These are phyloP conservation scores for Sceliomorpha sp. DNA, from an alignment of 2,888 invertebrate species.

Conservation along the genomic window DNA sequence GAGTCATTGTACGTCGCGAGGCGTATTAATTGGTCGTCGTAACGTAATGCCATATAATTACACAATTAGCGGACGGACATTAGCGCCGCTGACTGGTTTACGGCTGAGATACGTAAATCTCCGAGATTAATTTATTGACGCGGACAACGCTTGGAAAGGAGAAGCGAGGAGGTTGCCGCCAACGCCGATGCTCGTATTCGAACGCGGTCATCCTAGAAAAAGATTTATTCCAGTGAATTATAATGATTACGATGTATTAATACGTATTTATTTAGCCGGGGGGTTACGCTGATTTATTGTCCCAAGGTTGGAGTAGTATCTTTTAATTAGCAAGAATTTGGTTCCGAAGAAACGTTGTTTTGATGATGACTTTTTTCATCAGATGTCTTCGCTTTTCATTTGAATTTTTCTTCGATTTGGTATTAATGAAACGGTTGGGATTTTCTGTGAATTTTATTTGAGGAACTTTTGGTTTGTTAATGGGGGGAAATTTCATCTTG, in stretches of 20 bases:
- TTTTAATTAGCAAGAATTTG: too few species aligned
- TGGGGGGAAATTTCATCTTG: too few species aligned
- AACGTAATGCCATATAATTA: slow-evolving; percentile 78
- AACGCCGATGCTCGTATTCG: slow-evolving; percentile 14
- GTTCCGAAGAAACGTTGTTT: too few species aligned
- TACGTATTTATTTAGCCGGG: not conserved
- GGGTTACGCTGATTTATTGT: not conserved
- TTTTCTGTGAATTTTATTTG: too few species aligned
- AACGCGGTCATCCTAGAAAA: slow-evolving; percentile 13
- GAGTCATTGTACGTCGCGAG: slow-evolving; percentile 54
- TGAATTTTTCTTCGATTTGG: too few species aligned
- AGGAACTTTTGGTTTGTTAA: too few species aligned
- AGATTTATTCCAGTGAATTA: slow-evolving; percentile 2
- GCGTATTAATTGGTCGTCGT: slow-evolving; percentile 59
- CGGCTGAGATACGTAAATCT: slow-evolving; percentile 78
- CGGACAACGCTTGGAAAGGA: slow-evolving; percentile 30
- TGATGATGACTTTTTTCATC: too few species aligned
- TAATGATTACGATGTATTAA: not conserved
- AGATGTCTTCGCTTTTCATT: too few species aligned
- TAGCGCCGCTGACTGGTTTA: slow-evolving; percentile 76
- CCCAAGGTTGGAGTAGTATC: too few species aligned
- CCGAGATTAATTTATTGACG: slow-evolving; percentile 77
- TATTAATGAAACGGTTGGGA: too few species aligned
- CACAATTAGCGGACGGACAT: slow-evolving; percentile 76
- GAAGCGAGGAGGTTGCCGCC: too few species aligned